These are phyloP conservation scores for Percopsis transmontana DNA, from an alignment of 2,113 vertebrate species.

Conservation along the genomic window DNA sequence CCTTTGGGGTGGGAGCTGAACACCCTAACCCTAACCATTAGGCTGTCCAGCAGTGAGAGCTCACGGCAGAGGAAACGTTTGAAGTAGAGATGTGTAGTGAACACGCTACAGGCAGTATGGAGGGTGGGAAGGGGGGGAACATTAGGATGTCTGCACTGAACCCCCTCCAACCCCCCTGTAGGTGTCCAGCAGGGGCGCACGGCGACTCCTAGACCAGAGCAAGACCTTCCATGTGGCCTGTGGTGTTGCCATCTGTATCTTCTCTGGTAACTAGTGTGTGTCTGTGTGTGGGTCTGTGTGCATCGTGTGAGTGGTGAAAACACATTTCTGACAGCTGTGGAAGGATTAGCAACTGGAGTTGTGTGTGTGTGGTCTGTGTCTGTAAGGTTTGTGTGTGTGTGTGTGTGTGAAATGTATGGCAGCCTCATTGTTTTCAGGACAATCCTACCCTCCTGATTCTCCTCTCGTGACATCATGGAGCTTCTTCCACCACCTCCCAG, in stretches of 20 bases:
- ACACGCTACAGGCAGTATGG: background rate
- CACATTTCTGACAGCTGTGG: background rate
- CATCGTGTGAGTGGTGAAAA: background rate
- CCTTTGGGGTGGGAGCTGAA: too few relatives aligned
- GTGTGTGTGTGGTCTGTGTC: constrained; percentile 29
- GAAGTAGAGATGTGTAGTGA: too few relatives aligned
- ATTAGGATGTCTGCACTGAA: background rate
- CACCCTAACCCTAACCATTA: too few relatives aligned
- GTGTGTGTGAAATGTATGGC: constrained; percentile 9
- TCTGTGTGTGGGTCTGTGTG: constrained; percentile 7
- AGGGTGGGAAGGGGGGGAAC: too few relatives aligned
- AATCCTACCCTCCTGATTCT: constrained; percentile 17
- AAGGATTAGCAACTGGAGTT: constrained; percentile 31
- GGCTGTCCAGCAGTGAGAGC: too few relatives aligned
- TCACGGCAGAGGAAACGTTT: too few relatives aligned
- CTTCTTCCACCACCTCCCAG: too few relatives aligned
- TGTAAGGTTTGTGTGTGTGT: constrained; percentile 16
- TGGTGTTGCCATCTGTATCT: constrained; percentile 87
- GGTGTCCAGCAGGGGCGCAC: constrained; percentile 87
- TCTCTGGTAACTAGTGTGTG: constrained; percentile 82
- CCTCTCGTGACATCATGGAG: constrained; percentile 49
- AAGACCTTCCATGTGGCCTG: constrained; percentile 91
- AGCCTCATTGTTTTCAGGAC: constrained; percentile 1
- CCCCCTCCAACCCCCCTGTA: constrained; percentile 48
- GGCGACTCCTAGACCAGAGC: constrained; percentile 89